Evolutionary conservation across 2,888 invertebrate genomes (phyloP), one percentile per base, ranked within the genome.

Genomic region (Aphidius colemani): DNA sequence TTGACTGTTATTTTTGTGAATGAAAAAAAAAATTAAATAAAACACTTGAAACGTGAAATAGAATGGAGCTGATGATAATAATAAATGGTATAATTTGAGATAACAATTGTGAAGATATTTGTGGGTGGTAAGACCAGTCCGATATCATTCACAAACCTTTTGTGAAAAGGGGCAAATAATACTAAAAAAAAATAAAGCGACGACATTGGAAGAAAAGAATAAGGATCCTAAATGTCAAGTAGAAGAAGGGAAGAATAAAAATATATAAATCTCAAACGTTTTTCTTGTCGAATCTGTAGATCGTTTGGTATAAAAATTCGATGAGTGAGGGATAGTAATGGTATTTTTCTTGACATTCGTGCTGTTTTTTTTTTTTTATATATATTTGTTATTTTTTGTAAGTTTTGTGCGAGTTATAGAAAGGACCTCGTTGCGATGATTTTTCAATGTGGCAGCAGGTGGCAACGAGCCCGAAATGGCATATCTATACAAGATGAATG

Each of bases 211-310:
- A 53, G 46, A 30, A 57, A 65, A 58, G 40, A 50, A 59, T 7
- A 30, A 40, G 44, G 55, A 59, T 53, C 40, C 18, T 58, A 55
- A 61, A 46, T 30, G 50, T 46, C 6, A 11, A 9, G 18, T 10
- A n/a, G 10, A 45, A 13, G 53, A 39, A 9, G 49, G 41, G 18
- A 7, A 41, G 51, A 43, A 61, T 51, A 53, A 7, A 53, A 67
- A 72, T 66, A 69, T 71, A 76, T 72, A 75, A 76, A 76, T 76
- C 71, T 75, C 67, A 58, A 65, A 65, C 58, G 60, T 48, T 58
- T 57, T 57, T 30, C 30, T 45, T 46, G 67, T 68, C 68, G 72
- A 66, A 66, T 70, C 68, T 30, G 30, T 30, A 30, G 30, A 30
- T 30, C 30, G 65, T 66, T 67, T 64, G 71, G 64, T 66, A 70